These are phyloP conservation scores for Diarsia dahlii DNA, from an alignment of 2,888 invertebrate genomes.

Conservation along the genomic window DNA sequence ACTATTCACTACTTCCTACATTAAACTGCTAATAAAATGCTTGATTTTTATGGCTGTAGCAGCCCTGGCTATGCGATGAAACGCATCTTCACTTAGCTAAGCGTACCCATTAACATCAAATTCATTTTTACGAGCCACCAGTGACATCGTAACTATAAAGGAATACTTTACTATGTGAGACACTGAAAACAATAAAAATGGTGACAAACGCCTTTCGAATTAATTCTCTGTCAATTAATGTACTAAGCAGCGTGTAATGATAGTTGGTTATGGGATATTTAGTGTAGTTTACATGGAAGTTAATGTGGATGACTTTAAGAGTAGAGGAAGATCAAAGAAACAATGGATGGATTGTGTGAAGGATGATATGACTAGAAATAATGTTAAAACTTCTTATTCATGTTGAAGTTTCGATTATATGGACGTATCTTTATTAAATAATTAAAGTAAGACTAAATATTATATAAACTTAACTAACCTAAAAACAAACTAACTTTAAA, in stretches of 20 bases:
- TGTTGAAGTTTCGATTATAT: background rate
- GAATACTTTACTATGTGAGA: slow-evolving; percentile 48
- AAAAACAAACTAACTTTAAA: no score
- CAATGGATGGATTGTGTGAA: background rate
- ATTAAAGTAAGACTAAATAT: no score
- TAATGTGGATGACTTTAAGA: background rate
- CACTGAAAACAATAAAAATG: slow-evolving; percentile 46
- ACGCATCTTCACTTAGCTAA: slow-evolving; percentile 54
- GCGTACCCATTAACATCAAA: slow-evolving; percentile 55
- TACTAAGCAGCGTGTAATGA: slow-evolving; percentile 7
- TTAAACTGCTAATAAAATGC: slow-evolving; percentile 40
- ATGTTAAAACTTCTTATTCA: background rate
- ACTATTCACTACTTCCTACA: slow-evolving; percentile 15
- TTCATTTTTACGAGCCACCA: slow-evolving; percentile 59
- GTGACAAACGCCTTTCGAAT: slow-evolving; percentile 48
- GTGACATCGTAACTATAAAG: slow-evolving; percentile 54
- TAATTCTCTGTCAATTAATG: slow-evolving; percentile 36
- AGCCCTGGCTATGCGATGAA: slow-evolving; percentile 55
- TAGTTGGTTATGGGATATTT: background rate
- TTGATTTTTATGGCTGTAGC: slow-evolving; percentile 22
- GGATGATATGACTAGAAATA: background rate
- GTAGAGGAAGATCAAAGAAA: background rate
- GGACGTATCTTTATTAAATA: no score
- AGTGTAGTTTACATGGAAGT: background rate
- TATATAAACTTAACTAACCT: no score